Evolutionary conservation across 2,113 vertebrate species (phyloP).

Genomic region (Vidua macroura): DNA sequence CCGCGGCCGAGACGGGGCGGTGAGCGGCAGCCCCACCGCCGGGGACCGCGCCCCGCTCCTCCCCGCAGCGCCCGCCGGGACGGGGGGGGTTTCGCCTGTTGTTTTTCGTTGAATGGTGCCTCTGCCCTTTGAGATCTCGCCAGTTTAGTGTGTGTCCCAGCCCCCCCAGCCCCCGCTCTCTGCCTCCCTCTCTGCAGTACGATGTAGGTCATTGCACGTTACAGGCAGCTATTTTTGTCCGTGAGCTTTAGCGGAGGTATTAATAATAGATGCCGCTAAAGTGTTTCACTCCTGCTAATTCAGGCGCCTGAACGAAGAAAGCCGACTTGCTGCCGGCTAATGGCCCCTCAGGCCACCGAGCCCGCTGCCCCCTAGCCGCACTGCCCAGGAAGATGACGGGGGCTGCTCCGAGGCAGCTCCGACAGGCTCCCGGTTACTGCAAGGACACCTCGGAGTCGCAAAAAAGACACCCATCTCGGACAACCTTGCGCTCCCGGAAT

Average conservation of each 20-base stretch:
- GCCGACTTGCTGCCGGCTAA: not conserved
- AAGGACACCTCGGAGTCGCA: not conserved
- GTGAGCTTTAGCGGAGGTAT: constrained; percentile 71
- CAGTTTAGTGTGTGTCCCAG: not conserved
- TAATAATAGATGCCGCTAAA: constrained; percentile 80
- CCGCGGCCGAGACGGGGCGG: not conserved
- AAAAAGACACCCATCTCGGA: not conserved
- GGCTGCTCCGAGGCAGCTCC: not conserved
- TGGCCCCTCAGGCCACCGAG: not conserved
- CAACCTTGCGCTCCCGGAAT: not conserved
- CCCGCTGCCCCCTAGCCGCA: not conserved
- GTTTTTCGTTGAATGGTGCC: not conserved
- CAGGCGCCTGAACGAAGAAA: not conserved
- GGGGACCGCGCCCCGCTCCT: not conserved
- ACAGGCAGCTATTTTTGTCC: constrained; percentile 75
- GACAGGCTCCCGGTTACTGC: not conserved
- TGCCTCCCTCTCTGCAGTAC: constrained; percentile 27
- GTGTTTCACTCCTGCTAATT: constrained; percentile 60
- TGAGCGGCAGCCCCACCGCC: not conserved
- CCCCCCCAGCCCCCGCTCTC: not conserved
- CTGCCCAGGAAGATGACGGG: not conserved
- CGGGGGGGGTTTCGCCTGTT: not conserved
- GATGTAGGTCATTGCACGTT: constrained; percentile 78
- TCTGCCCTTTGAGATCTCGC: not conserved
- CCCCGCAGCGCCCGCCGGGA: not conserved